Base-by-base conservation (phyloP, 2,797 vertebrate species). In the Bryconaethiops microstoma region DNA sequence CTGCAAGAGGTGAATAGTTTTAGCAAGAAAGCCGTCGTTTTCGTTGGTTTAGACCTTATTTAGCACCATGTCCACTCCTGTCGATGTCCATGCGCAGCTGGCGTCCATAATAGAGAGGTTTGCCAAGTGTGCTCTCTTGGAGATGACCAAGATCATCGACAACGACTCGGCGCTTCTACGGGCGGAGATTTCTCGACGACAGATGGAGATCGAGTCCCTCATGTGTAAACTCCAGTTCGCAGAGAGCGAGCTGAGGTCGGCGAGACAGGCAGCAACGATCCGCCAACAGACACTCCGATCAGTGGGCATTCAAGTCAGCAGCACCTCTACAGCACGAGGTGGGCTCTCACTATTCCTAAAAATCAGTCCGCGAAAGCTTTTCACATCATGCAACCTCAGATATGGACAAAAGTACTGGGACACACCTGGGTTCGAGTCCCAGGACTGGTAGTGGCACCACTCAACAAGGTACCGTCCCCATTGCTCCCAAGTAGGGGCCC, bases 121-220 rank as follows among this genome's bases (percentile, higher is more conserved):
- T 59, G 85, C 86, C 16, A 84, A 84, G 59, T 72, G 83, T 7
- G 86, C 86, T 4, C 74, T 87, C 16, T 16, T 84, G 21, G 86
- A 87, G 57, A 87, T 87, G 83, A 87, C 80, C 3, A 82, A 79
- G 62, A 35, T 82, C 25, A 35, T 84, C 21, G 83, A 84, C n/a
- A 76, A 79, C 52, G 83, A 84, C 42, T 79, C 83, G 19, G 77
- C 83, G 60, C 59, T 84, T 25, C 76, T 84, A 45, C 83, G 86
- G 1, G 83, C 85, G n/a, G 86, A 87, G 60, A 84, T 87, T 19
- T 81, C 84, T 17, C 75, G 86, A 7, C 70, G 86, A 23, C 78
- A 86, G 50, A 87, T 86, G 84, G 86, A 87, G 62, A 73, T 85
- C 60, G 84, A 87, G 79, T 80, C 81, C 4, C 84, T 87, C 17